phyloP scores from a whole-genome alignment of 2,888 invertebrate genomes.

The Himalopsyche tibetana region DNA sequence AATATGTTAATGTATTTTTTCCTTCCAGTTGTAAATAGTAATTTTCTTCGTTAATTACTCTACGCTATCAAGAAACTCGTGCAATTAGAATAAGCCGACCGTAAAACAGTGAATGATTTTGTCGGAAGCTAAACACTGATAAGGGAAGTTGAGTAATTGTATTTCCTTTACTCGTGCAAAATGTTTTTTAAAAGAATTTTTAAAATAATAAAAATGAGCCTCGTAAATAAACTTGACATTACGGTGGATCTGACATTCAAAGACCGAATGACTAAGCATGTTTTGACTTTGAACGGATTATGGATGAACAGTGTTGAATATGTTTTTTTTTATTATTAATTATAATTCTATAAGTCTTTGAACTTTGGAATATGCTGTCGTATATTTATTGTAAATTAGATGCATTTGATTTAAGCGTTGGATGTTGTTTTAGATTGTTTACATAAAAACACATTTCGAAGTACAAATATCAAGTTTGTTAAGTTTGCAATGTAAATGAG shows the following conservation, averaged over 20 bases:
- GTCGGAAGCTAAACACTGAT: slow-evolving; percentile 1
- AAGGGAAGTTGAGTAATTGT: slow-evolving; percentile 1
- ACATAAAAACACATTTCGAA: too few relatives aligned
- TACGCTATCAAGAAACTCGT: neutral
- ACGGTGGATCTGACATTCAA: neutral
- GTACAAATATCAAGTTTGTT: too few relatives aligned
- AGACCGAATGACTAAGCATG: neutral
- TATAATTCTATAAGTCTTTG: too few relatives aligned
- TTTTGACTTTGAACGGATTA: neutral
- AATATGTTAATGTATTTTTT: too few relatives aligned
- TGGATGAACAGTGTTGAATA: too few relatives aligned
- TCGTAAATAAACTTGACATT: slow-evolving; percentile 38
- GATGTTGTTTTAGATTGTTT: too few relatives aligned
- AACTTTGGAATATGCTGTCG: too few relatives aligned
- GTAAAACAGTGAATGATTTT: neutral
- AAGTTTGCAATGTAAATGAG: too few relatives aligned
- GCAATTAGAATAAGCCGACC: neutral
- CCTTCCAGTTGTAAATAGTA: too few relatives aligned
- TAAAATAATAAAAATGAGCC: neutral
- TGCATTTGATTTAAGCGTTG: too few relatives aligned
- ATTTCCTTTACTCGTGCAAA: neutral
- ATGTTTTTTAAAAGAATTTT: neutral
- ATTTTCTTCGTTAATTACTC: neutral
- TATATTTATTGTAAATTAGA: too few relatives aligned
- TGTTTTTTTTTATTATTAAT: too few relatives aligned